A percentile compares a stretch with the other conserved stretches of the same genome.
phyloP scores from a whole-genome alignment of 2,888 invertebrate genomes.

The Caradrina kadenii region DNA sequence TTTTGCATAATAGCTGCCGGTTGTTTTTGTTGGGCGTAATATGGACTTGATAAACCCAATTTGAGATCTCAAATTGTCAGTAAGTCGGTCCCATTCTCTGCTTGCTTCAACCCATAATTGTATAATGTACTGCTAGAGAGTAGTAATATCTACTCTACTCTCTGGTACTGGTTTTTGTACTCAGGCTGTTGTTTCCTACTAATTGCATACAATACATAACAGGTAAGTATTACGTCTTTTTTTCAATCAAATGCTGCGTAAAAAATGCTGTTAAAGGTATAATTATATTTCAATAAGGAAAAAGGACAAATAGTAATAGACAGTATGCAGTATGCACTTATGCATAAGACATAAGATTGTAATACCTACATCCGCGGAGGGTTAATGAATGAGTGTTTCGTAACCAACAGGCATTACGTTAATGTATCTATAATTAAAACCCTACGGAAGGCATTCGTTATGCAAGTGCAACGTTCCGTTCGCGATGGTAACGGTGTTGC shows the following conservation, averaged over 20 bases:
- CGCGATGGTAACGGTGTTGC: conserved; percentile 31
- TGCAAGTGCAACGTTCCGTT: conserved; percentile 50
- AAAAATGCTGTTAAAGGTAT: too few species aligned
- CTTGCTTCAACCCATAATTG: not conserved
- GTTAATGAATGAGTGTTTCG: conserved; percentile 32
- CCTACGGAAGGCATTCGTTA: conserved; percentile 52
- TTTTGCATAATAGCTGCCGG: conserved; percentile 18
- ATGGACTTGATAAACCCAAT: not conserved
- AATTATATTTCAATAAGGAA: conserved; percentile 5
- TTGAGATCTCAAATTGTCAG: not conserved
- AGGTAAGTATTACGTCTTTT: too few species aligned
- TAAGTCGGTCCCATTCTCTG: not conserved
- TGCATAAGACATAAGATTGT: conserved; percentile 36
- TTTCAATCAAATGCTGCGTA: too few species aligned
- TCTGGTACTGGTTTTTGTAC: too few species aligned
- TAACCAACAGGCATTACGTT: conserved; percentile 30
- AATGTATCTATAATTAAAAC: conserved; percentile 31
- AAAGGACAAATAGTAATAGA: conserved; percentile 9
- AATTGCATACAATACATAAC: too few species aligned
- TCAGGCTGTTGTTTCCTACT: too few species aligned
- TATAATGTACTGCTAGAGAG: not conserved
- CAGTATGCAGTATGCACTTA: not conserved
- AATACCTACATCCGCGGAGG: conserved; percentile 39
- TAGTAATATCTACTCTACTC: too few species aligned
- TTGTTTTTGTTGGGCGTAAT: not conserved